These are phyloP conservation scores for Tragelaphus buxtoni DNA, from an alignment of 2,113 vertebrate genomes.

Conservation along the genomic window DNA sequence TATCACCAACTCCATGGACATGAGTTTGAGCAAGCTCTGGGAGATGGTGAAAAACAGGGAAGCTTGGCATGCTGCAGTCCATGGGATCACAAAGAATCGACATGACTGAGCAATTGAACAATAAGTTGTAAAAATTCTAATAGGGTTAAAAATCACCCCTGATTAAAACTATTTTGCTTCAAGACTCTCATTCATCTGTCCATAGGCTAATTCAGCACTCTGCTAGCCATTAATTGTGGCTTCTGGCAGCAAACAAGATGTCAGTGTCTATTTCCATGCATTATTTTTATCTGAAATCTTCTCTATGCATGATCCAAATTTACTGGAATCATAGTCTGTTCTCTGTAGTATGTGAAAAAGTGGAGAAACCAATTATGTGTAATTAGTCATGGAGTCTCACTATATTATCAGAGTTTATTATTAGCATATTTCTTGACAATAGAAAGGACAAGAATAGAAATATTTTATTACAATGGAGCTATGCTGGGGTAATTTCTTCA, in stretches of 20 bases:
- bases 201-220: neutral
- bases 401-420: conserved; percentile 12
- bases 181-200: neutral
- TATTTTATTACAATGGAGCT: conserved; percentile 24
- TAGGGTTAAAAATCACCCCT: neutral
- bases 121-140: neutral
- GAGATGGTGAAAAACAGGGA: neutral
- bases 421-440: conserved; percentile 33
- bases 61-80: neutral
- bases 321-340: neutral
- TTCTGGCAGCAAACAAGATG: neutral
- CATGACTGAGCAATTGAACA: neutral
- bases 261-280: neutral
- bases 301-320: conserved; percentile 34
- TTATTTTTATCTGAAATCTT: conserved; percentile 14
- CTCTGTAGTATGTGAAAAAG: conserved; percentile 31
- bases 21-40: neutral
- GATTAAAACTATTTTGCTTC: neutral
- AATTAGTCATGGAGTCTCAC: conserved; percentile 27
- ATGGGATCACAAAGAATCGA: neutral
- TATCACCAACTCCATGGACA: neutral
- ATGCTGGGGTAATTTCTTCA: neutral
- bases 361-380: conserved; percentile 19
- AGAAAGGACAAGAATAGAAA: conserved; percentile 1
- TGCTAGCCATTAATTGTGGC: neutral